Evolutionary conservation across 1,140 invertebrate species (phyloP).

Genomic region (Papilio dardanus): DNA sequence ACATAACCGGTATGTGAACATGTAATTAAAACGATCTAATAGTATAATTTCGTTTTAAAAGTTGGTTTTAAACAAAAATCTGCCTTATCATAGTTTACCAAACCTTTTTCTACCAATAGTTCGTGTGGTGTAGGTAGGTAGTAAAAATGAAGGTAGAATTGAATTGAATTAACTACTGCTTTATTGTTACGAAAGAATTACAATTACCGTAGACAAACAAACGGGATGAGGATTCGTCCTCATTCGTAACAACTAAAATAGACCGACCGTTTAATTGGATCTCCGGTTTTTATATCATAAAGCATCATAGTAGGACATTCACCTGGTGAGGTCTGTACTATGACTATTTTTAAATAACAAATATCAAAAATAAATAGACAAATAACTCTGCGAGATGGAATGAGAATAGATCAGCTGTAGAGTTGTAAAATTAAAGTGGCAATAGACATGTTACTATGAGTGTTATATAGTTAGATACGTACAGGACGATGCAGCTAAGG

Average conservation of each 20-base stretch:
- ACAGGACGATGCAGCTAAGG: neutral
- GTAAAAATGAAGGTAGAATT: neutral
- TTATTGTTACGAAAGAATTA: neutral
- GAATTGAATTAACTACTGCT: neutral
- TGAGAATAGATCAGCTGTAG: too few species aligned
- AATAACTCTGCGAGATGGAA: too few species aligned
- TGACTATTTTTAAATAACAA: neutral
- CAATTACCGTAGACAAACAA: neutral
- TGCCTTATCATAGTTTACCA: too few species aligned
- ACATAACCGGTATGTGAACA: too few species aligned
- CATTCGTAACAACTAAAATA: conserved; percentile 8
- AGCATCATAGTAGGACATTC: neutral
- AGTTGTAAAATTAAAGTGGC: neutral
- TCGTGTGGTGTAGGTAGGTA: too few species aligned
- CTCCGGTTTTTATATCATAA: conserved; percentile 13
- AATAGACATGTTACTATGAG: neutral
- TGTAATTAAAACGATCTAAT: too few species aligned
- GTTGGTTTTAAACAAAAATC: too few species aligned
- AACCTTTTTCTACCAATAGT: too few species aligned
- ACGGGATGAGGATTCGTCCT: conserved; percentile 1
- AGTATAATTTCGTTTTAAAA: too few species aligned
- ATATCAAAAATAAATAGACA: too few species aligned
- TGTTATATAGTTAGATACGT: neutral
- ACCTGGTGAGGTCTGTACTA: neutral
- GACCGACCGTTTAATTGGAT: conserved; percentile 13